Evolutionary conservation across 2,888 invertebrate species (phyloP).

Genomic region (Pediacus dermestoides): DNA sequence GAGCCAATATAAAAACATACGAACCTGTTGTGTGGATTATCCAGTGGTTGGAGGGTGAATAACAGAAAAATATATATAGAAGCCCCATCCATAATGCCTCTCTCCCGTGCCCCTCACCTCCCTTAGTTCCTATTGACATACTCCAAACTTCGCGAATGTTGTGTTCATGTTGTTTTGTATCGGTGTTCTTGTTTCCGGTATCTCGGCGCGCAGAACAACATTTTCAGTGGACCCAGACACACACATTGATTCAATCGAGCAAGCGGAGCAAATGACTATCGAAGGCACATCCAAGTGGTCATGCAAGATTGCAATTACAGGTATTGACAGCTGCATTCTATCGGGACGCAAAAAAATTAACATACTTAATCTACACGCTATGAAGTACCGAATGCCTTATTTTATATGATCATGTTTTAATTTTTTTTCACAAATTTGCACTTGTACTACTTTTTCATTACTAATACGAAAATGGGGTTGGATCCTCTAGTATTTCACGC

Average conservation of each 20-base stretch:
- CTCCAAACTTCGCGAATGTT: too few species aligned
- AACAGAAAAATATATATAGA: too few species aligned
- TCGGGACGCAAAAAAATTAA: slow-evolving; percentile 29
- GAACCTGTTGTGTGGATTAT: too few species aligned
- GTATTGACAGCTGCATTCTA: slow-evolving; percentile 63
- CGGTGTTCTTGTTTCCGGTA: slow-evolving; percentile 48
- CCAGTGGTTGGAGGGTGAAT: too few species aligned
- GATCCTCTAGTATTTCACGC: too few species aligned
- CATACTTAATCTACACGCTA: slow-evolving; percentile 31
- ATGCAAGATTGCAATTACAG: slow-evolving; percentile 99
- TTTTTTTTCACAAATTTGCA: slow-evolving; percentile 11
- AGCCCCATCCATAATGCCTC: too few species aligned
- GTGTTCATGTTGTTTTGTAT: slow-evolving; percentile 13
- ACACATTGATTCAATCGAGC: slow-evolving; percentile 96
- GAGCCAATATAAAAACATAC: too few species aligned
- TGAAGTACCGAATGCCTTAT: slow-evolving; percentile 40
- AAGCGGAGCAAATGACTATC: slow-evolving; percentile 95
- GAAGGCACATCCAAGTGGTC: slow-evolving; percentile 99
- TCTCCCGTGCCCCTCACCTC: too few species aligned
- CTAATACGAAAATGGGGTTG: too few species aligned
- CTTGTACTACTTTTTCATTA: slow-evolving; percentile 19
- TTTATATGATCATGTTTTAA: slow-evolving; percentile 22
- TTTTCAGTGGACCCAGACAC: slow-evolving; percentile 96
- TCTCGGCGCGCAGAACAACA: slow-evolving; percentile 75
- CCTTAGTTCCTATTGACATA: too few species aligned